A percentile compares a stretch with the other conserved stretches of the same genome.
These are phyloP conservation scores for Pristionchus pacificus DNA, from an alignment of 1,140 invertebrate genomes.

Conservation along the genomic window DNA sequence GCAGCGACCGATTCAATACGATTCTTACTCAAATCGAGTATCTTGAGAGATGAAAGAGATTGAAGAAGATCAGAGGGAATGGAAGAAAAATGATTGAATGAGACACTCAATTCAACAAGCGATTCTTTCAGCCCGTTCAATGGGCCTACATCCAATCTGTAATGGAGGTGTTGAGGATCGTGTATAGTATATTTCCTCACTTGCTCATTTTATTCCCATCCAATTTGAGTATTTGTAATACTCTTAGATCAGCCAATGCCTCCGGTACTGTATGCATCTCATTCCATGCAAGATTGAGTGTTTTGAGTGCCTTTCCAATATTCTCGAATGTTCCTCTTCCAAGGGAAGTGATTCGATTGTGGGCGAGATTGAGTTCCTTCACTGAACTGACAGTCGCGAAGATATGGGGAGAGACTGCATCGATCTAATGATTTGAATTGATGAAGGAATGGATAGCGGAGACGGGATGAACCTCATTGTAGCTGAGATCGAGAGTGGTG, in stretches of 20 bases:
- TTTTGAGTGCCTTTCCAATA: conserved; percentile 29
- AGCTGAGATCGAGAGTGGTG: conserved; percentile 26
- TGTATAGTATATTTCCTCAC: conserved; percentile 5
- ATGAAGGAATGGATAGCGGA: neutral
- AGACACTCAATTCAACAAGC: neutral
- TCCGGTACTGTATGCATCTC: conserved; percentile 26
- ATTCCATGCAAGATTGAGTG: conserved; percentile 26
- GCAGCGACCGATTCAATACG: neutral
- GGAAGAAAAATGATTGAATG: neutral
- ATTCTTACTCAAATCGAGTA: conserved; percentile 11
- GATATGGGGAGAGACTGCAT: neutral
- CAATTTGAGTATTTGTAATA: conserved; percentile 27
- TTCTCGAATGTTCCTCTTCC: conserved; percentile 27
- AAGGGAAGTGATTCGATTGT: conserved; percentile 26
- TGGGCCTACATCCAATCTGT: neutral
- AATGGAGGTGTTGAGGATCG: neutral
- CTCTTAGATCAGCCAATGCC: conserved; percentile 21
- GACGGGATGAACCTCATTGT: conserved; percentile 26
- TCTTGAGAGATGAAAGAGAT: conserved; percentile 2
- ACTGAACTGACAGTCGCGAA: conserved; percentile 10
- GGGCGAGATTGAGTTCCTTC: conserved; percentile 24
- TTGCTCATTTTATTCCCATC: conserved; percentile 34
- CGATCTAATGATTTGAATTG: too few relatives aligned
- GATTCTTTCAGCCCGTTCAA: neutral
- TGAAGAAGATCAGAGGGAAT: neutral